These are phyloP conservation scores for Astreopora myriophthalma DNA, from an alignment of 64 coral and sea anemone species.

Conservation along the genomic window DNA sequence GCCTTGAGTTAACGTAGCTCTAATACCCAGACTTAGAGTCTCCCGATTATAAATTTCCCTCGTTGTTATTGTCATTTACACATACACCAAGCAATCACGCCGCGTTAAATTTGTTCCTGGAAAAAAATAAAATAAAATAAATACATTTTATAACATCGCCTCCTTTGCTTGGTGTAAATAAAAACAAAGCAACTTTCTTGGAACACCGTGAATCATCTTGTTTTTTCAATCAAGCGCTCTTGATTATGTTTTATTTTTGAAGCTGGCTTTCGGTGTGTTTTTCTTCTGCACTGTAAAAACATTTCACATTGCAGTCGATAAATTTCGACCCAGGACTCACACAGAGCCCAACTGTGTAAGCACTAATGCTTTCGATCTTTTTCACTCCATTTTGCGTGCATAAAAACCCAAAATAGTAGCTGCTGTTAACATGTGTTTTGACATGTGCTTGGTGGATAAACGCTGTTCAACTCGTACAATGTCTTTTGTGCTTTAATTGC, in stretches of 20 bases:
- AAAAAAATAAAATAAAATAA: slow-evolving; percentile 11
- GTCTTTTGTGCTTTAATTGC: slow-evolving; percentile 99
- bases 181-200: background rate
- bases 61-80: background rate
- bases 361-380: slow-evolving; percentile 73
- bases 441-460: slow-evolving; percentile 99
- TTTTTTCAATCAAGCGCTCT: slow-evolving; percentile 32
- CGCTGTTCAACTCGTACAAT: slow-evolving; percentile 94
- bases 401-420: slow-evolving; percentile 88
- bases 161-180: background rate
- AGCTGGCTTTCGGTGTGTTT: slow-evolving; percentile 55
- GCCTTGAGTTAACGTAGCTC: slow-evolving; percentile 63
- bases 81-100: background rate
- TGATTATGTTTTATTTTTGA: slow-evolving; percentile 29
- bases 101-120: background rate
- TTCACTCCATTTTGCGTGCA: slow-evolving; percentile 86
- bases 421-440: slow-evolving; percentile 99
- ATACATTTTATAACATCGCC: background rate
- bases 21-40: slow-evolving; percentile 38
- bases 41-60: slow-evolving; percentile 7
- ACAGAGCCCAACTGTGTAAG: slow-evolving; percentile 70
- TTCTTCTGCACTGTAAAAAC: slow-evolving; percentile 40
- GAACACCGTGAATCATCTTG: background rate
- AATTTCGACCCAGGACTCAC: slow-evolving; percentile 37
- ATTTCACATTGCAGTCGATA: slow-evolving; percentile 55